Conservation (phyloP, 2,888 invertebrate genomes). For the Poecilobothrus nobilitatus region DNA sequence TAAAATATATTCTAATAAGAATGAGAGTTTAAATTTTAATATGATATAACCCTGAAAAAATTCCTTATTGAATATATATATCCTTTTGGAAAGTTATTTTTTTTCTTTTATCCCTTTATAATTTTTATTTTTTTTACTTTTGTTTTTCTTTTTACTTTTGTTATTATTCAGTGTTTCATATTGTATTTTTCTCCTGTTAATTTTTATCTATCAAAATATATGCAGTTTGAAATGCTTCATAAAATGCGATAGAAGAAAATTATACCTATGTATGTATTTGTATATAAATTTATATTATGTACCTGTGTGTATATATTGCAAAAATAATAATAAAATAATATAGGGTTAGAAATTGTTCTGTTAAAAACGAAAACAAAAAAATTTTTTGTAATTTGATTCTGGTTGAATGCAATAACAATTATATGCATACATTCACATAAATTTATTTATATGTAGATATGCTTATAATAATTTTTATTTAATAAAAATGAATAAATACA, state of each 20-base stretch:
- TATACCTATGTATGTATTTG: background rate
- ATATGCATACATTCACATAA: background rate
- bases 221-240: background rate
- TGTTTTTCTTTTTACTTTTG: background rate
- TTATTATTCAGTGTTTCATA: background rate
- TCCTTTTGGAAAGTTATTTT: background rate
- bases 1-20: background rate
- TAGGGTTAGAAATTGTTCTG: background rate
- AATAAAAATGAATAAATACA: no score
- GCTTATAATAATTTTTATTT: no score
- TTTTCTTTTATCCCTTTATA: background rate
- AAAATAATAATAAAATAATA: background rate
- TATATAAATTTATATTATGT: background rate
- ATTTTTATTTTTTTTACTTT: background rate
- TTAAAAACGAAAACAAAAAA: no score
- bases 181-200: background rate
- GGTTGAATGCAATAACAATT: conserved; percentile 1
- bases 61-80: conserved; percentile 2
- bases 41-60: conserved; percentile 2
- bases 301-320: background rate
- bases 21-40: background rate
- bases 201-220: background rate
- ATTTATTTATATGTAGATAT: no score
- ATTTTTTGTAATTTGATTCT: background rate
- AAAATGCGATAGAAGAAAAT: background rate